Conservation (phyloP, 2,797 vertebrate genomes). For the Malacoctenus gilli region DNA sequence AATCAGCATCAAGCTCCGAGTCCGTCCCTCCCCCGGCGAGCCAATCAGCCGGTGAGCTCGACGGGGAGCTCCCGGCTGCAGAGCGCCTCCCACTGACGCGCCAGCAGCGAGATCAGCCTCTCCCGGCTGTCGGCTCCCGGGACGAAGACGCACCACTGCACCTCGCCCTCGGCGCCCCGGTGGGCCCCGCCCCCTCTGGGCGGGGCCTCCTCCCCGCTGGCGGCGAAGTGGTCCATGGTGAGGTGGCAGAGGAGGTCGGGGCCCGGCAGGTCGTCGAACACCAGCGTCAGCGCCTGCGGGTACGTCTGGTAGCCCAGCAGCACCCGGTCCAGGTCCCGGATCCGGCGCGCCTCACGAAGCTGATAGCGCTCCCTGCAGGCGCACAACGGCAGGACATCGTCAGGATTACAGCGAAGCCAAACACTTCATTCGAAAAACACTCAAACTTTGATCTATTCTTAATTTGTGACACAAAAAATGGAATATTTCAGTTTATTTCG, state of each 20-base stretch:
- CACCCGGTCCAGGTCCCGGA: slow-evolving; percentile 93
- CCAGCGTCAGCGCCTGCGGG: slow-evolving; percentile 87
- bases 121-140: slow-evolving; percentile 94
- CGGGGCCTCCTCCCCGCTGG: slow-evolving; percentile 64
- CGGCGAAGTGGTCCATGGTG: slow-evolving; percentile 94
- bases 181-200: slow-evolving; percentile 49
- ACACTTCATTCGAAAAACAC: too few species aligned
- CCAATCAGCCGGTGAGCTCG: slow-evolving; percentile 88
- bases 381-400: background rate
- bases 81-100: slow-evolving; percentile 94
- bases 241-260: slow-evolving; percentile 92
- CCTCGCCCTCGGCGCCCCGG: slow-evolving; percentile 79
- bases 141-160: slow-evolving; percentile 95
- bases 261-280: slow-evolving; percentile 93
- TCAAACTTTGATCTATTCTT: too few species aligned
- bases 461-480: too few species aligned
- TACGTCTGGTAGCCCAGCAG: slow-evolving; percentile 96
- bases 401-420: too few species aligned
- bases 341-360: slow-evolving; percentile 89
- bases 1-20: background rate
- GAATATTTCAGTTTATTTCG: too few species aligned
- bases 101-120: slow-evolving; percentile 91
- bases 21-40: background rate
- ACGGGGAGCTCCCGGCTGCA: slow-evolving; percentile 95
- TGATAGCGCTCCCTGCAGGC: slow-evolving; percentile 88